phyloP scores from a whole-genome alignment of 2,797 vertebrate genomes.

The Dryobates pubescens region DNA sequence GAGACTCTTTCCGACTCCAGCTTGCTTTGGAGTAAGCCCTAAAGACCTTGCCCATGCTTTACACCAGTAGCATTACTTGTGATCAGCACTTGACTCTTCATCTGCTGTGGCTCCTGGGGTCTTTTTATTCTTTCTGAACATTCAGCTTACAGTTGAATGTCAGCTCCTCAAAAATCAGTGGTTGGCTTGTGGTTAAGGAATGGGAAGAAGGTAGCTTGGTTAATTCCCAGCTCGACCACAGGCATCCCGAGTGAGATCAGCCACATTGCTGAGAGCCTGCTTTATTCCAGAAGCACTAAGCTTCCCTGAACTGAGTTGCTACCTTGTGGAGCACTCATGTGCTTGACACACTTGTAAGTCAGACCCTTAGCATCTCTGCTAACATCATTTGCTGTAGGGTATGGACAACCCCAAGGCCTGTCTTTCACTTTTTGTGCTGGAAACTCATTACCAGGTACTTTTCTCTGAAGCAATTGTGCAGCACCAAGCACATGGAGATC shows the following conservation, averaged over 20 bases:
- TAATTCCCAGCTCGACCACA: neutral
- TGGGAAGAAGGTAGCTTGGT: neutral
- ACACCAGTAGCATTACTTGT: neutral
- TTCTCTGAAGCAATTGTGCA: neutral
- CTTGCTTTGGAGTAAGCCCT: constrained; percentile 19
- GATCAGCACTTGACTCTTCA: constrained; percentile 35
- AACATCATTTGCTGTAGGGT: neutral
- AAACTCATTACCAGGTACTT: neutral
- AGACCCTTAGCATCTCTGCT: neutral
- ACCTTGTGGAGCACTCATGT: neutral
- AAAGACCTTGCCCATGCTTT: neutral
- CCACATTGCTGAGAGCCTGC: neutral
- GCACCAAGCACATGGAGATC: neutral
- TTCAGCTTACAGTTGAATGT: constrained; percentile 15
- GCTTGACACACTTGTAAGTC: neutral
- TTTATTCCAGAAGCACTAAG: neutral
- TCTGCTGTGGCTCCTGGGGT: constrained; percentile 11
- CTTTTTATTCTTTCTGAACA: neutral
- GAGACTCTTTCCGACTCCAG: neutral
- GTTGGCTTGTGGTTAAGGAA: neutral
- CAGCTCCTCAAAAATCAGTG: constrained; percentile 20
- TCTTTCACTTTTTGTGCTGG: neutral
- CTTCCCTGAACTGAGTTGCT: neutral
- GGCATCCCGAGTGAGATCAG: neutral
- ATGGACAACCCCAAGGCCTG: neutral